Evolutionary conservation across 92 coral and sea anemone species (phyloP).

Genomic region (Palythoa heliodiscus): DNA sequence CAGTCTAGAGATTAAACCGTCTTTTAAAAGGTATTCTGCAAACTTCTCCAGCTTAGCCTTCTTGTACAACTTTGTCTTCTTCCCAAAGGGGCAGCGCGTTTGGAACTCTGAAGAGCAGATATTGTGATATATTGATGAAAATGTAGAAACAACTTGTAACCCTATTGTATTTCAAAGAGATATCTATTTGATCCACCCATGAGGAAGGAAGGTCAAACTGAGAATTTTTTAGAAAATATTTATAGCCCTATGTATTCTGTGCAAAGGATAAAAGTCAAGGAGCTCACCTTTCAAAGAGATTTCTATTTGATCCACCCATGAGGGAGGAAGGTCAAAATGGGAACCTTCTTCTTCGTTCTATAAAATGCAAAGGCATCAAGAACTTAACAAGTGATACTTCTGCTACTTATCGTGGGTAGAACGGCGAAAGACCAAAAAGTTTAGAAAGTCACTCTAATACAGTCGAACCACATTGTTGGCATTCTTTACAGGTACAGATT

Average conservation of each 20-base stretch:
- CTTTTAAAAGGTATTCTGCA: constrained; percentile 95
- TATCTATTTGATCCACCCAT: constrained; percentile 88
- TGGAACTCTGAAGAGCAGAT: constrained; percentile 75
- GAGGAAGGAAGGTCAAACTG: constrained; percentile 97
- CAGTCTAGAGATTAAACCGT: constrained; percentile 84
- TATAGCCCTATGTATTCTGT: not conserved
- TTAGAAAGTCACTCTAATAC: too few species aligned
- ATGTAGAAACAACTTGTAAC: not conserved
- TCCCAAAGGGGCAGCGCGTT: constrained; percentile 93
- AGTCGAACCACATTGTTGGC: too few species aligned
- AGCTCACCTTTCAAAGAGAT: constrained; percentile 85
- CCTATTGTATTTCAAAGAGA: constrained; percentile 62
- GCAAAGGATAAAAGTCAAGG: not conserved
- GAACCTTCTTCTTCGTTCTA: constrained; percentile 88
- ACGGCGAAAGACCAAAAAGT: too few species aligned
- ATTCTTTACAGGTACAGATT: too few species aligned
- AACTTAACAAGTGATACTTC: not conserved
- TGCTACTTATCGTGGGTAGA: too few species aligned
- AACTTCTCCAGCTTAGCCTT: constrained; percentile 95
- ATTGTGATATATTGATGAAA: not conserved
- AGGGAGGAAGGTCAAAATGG: constrained; percentile 94
- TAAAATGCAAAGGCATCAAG: not conserved
- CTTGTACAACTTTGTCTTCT: constrained; percentile 96
- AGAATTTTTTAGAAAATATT: constrained; percentile 53
- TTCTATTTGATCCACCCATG: constrained; percentile 92